Evolutionary conservation across 2,888 invertebrate genomes (phyloP), one percentile per base, ranked within the genome.

Genomic region (Caenorhabditis angaria): DNA sequence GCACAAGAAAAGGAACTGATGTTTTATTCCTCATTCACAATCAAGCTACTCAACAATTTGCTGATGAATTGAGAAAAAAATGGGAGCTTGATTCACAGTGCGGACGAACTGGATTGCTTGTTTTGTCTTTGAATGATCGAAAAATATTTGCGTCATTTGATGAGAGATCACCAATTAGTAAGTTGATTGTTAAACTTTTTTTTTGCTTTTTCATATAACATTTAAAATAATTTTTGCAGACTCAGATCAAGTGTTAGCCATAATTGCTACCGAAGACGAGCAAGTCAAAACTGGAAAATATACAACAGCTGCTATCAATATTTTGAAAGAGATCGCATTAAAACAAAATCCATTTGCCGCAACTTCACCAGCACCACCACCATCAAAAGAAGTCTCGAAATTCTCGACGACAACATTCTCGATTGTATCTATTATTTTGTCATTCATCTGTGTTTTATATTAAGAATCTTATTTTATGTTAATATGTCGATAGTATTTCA

Each of bases 51-150:
- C 79, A 80, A 69, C 27, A 71, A 61, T 76, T 82, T 47, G 71
- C 77, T 0, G 75, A 81, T 51, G 69, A 48, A 5, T 66, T 82
- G 29, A 73, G 71, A 24, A 47, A 55, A n/a, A 64, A 68, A 50
- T 81, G 77, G 78, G 76, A 79, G 57, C 58, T 79, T 20, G 82
- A 82, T 54, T 61, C 76, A 1, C 82, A 82, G 59, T 82, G 82
- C 51, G 70, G 72, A 24, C 67, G 70, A 20, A 63, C 67, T 25
- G 80, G 76, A 10, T 28, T 82, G 25, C 68, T 82, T 12, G 57
- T 81, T 27, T 65, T 82, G 12, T 76, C 77, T 20, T 59, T 76
- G 18, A 71, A 70, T 27, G 78, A 80, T 29, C 73, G 79, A 29
- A 53, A 69, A 18, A 62, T 82, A 18, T 82, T 66, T 56, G 80